phyloP scores from a whole-genome alignment of 2,888 invertebrate species.

The Phoronis australis region DNA sequence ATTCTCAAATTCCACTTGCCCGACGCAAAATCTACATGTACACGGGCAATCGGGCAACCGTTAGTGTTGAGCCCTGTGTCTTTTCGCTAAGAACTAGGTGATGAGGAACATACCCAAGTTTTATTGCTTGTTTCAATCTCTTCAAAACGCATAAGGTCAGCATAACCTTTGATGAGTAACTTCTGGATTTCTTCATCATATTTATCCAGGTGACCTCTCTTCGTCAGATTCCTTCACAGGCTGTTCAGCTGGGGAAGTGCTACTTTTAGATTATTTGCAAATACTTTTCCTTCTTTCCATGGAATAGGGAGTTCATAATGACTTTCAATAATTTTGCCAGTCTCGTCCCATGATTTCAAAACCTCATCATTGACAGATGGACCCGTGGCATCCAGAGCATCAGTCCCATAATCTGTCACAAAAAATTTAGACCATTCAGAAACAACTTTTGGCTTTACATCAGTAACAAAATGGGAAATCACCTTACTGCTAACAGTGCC shows the following conservation, averaged over 20 bases:
- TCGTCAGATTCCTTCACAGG: background rate
- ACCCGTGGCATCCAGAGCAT: too few relatives aligned
- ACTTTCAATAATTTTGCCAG: background rate
- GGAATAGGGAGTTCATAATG: background rate
- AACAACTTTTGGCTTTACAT: too few relatives aligned
- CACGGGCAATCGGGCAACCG: too few relatives aligned
- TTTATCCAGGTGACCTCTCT: background rate
- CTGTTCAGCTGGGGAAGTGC: background rate
- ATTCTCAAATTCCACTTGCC: too few relatives aligned
- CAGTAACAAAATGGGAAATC: background rate
- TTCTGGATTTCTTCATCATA: background rate
- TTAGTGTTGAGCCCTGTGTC: too few relatives aligned
- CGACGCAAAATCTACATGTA: too few relatives aligned
- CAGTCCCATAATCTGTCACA: too few relatives aligned
- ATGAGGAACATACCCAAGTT: background rate
- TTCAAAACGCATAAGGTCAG: background rate
- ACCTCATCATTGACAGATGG: background rate
- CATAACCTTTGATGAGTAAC: background rate
- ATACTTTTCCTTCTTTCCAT: background rate
- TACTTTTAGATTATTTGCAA: background rate
- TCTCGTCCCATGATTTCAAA: background rate
- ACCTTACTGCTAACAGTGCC: background rate
- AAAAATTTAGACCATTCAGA: too few relatives aligned
- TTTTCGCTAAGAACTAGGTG: background rate
- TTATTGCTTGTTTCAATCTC: background rate